Base-by-base conservation (phyloP, 2,888 invertebrate genomes). In the Agrilus biguttatus region DNA sequence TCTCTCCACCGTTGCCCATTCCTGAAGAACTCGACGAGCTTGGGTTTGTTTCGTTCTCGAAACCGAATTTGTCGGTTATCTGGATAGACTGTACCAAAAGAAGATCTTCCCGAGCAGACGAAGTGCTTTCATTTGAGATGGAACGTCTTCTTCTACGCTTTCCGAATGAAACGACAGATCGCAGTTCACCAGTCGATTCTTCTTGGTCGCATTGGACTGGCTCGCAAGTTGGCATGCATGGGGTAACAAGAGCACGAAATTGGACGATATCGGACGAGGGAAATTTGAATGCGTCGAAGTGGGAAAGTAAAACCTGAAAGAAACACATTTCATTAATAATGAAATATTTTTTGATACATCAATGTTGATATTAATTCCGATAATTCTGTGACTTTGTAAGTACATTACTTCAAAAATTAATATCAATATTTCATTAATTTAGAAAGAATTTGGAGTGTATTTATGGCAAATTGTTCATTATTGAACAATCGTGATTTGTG, bases 221-320 rank as follows among this genome's bases (percentile, higher is more conserved):
- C 61, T 90, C 89, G 66, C 92, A 93, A 36, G 81, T 77, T 19
- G 91, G 91, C 82, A 93, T 84, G 65, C 92, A 92, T 0, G 92
- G 92, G 3, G 91, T 91, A 34, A 93, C 91, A 58, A 92, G 67
- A n/a, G 92, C 92, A 49, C 91, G 80, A 80, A 93, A 93, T 63
- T 92, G 92, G 2, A 93, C 92, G 37, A 90, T 84, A 63, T 92
- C 91, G 12, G 90, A 90, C 40, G 90, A 90, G 36, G 92, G 92
- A 73, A 93, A 93, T 67, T 93, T 92, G 77, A 93, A 93, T 33
- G 92, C 92, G 65, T 92, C 92, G 69, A 93, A 92, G 68, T 88
- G 84, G 41, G 91, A 90, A 47, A 90, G 70, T 48, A 92, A 71
- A 55, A 86, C 78, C 82, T 86, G 75, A 38, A 69, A 67, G 62